Percentiles rank a stretch among this genome's conserved stretches.
phyloP scores from a whole-genome alignment of 2,797 vertebrate species.

The Kryptolebias ocellatus region DNA sequence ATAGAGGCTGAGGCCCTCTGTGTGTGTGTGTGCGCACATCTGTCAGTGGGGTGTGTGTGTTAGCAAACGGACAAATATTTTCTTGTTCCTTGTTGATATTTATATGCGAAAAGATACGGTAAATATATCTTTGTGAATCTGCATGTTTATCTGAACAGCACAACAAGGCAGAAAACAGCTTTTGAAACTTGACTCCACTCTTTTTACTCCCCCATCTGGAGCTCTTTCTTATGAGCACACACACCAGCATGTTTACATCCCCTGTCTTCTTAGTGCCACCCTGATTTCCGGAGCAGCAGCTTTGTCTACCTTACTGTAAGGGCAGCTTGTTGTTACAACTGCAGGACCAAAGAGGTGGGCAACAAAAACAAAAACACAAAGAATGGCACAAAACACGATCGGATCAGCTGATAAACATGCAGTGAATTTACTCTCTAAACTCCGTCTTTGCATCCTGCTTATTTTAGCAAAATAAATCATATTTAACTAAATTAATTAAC shows the following conservation, averaged over 20 bases:
- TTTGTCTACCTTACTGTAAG: slow-evolving; percentile 50
- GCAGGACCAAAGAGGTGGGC: slow-evolving; percentile 2
- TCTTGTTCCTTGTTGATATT: slow-evolving; percentile 33
- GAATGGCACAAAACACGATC: neutral
- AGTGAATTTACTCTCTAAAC: no score
- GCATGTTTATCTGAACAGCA: slow-evolving; percentile 67
- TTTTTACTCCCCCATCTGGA: slow-evolving; percentile 51
- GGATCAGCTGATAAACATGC: neutral
- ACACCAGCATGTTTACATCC: slow-evolving; percentile 70
- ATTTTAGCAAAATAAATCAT: no score
- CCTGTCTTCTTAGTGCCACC: slow-evolving; percentile 61
- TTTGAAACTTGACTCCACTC: slow-evolving; percentile 69
- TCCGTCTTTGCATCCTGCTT: no score
- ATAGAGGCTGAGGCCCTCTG: slow-evolving; percentile 76
- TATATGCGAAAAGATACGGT: slow-evolving; percentile 12
- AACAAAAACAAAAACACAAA: slow-evolving; percentile 15
- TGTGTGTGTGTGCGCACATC: no score
- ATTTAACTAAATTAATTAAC: no score
- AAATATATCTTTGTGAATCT: slow-evolving; percentile 36
- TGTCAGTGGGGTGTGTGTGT: neutral
- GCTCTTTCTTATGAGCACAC: slow-evolving; percentile 13
- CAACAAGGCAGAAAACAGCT: slow-evolving; percentile 55
- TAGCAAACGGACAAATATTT: slow-evolving; percentile 17
- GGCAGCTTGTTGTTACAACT: slow-evolving; percentile 24
- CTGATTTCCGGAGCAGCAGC: slow-evolving; percentile 70